phyloP scores from a whole-genome alignment of 1,140 invertebrate species.

The Hesperophylax magnus region DNA sequence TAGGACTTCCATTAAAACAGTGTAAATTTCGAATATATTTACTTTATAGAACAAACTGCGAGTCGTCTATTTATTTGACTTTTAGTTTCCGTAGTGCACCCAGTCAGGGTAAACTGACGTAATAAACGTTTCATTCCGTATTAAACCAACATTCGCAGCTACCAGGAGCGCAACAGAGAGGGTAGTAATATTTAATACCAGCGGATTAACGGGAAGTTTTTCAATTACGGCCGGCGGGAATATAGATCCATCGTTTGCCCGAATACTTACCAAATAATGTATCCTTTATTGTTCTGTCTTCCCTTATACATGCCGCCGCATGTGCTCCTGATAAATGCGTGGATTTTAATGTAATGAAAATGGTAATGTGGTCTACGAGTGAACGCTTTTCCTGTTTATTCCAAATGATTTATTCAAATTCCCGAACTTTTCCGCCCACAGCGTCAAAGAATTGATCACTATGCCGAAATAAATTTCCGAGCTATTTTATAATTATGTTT shows the following conservation, averaged over 20 bases:
- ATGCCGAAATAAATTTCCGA: conserved; percentile 26
- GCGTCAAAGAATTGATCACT: conserved; percentile 18
- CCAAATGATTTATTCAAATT: conserved; percentile 36
- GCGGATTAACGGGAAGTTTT: conserved; percentile 54
- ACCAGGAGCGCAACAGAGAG: conserved; percentile 14
- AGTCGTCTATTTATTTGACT: background rate
- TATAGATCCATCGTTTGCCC: conserved; percentile 52
- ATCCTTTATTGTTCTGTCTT: conserved; percentile 42
- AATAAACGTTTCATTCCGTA: background rate
- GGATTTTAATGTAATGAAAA: conserved; percentile 43
- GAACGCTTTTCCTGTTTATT: conserved; percentile 36
- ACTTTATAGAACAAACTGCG: no score
- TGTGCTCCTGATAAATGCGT: conserved; percentile 33
- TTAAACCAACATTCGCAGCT: background rate
- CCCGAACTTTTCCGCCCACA: conserved; percentile 17
- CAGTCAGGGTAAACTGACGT: no score
- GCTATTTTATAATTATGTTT: background rate
- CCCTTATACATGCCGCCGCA: background rate
- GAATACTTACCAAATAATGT: conserved; percentile 50
- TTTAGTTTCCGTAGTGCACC: background rate
- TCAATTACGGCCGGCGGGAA: conserved; percentile 50
- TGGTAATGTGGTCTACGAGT: conserved; percentile 16
- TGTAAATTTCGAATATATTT: no score
- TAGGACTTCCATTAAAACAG: no score
- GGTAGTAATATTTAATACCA: conserved; percentile 23